Base-by-base conservation (phyloP, 2,797 vertebrate species). In the Enteromius treurensis region DNA sequence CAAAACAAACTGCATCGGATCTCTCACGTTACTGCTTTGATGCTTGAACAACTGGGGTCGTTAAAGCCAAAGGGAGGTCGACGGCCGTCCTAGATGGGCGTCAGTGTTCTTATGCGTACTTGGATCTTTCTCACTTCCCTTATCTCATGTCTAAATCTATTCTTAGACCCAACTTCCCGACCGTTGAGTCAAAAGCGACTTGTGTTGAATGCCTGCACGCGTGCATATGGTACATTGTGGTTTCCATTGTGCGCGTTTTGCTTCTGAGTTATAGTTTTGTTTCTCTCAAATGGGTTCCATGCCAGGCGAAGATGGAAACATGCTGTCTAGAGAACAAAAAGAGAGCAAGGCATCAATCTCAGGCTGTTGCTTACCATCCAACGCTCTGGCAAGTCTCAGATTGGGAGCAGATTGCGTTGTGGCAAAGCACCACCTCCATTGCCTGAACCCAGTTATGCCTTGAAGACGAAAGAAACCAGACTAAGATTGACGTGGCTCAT, bases 1-100 rank as follows among this genome's bases (percentile, higher is more conserved):
- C 83, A 64, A 32, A 64, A 64, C 60, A 64, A 64, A 65, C 87
- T 80, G 65, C 79, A 76, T 83, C 84, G 76, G 87, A 53, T 88
- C 85, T 80, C 76, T 85, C 85, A 83, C 82, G 77, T 89, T 79
- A 86, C 89, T 85, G 77, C 90, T 92, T 93, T 91, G 93, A 94
- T 92, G 92, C 84, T 82, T 88, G 89, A 92, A 93, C 93, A 95
- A 94, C 90, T 92, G 91, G 0, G 15, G 92, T 92, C 80, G 45
- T 94, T 91, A 93, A 94, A 93, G 92, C 89, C 17, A 0, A 87
- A 90, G 89, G 91, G 88, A 92, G 93, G 90, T 90, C 90, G 80
- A 84, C 92, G 84, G 90, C 86, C 78, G 87, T 86, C 88, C 77
- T 60, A 23, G 29, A 87, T 84, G 80, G 85, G 85, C 23, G 67